Base-by-base conservation (phyloP, 1,140 invertebrate species). In the Cherax destructor region DNA sequence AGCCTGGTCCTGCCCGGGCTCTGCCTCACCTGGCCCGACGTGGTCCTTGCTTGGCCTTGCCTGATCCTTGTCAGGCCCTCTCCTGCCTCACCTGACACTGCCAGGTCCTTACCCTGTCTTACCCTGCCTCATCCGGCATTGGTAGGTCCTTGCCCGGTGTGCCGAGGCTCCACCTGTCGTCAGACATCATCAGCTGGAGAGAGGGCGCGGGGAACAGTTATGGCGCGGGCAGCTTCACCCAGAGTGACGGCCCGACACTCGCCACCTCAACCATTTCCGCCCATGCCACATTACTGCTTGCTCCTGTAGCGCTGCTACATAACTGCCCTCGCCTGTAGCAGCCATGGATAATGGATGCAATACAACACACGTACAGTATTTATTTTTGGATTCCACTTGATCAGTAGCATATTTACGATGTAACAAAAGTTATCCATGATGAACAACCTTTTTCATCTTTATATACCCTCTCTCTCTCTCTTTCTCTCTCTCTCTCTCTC, bases 221-320 rank as follows among this genome's bases (percentile, higher is more conserved):
- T 86, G 85, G 85, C 72, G 65, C 72, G 41, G 72, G 74, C 74
- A 30, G 74, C 79, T 81, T 21, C 50, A 52, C 79, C 79, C 79
- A 7, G 50, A 86, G 72, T 56, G 50, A 21, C 85, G 72, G 56
- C 85, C 13, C 18, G 76, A 74, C 56, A 74, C 50, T 5, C 52
- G 21, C 74, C 52, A 41, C 74, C 85, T 77, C 72, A 74, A 86
- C 85, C 78, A 86, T 86, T 86, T 86, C 85, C 85, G 85, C 85
- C 85, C n/a, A 1, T 49, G 50, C 30, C 30, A 41, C 30, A 41
- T 41, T 41, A 41, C 30, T 41, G 30, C 30, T 2, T 41, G 30
- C 24, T 86, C 78, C 85, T 78, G 59, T 77, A 77, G 49, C 74
- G 85, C 76, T 72, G 84, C 50, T 41, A 41, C 76, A 76, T 74